These are phyloP conservation scores for Tiliacea aurago DNA, from an alignment of 2,888 invertebrate genomes.

Conservation along the genomic window DNA sequence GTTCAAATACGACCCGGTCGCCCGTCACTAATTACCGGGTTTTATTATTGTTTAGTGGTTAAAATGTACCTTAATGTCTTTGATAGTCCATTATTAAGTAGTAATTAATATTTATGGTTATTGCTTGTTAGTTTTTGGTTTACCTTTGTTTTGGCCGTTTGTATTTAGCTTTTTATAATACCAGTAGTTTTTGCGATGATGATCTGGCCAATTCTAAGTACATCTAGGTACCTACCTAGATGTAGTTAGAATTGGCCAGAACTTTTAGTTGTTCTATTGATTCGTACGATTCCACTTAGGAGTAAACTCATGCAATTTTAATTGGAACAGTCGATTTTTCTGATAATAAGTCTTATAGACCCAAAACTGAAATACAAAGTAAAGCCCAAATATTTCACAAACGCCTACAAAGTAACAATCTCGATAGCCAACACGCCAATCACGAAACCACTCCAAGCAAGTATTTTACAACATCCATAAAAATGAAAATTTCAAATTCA, in stretches of 20 bases:
- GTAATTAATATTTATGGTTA: constrained; percentile 40
- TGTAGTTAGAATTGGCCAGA: no score
- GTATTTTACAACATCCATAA: constrained; percentile 16
- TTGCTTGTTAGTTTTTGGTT: neutral
- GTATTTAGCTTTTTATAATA: no score
- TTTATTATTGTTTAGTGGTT: constrained; percentile 53
- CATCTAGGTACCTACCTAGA: no score
- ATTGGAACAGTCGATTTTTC: no score
- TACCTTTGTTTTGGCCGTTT: neutral
- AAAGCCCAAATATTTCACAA: constrained; percentile 5
- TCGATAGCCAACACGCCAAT: constrained; percentile 27
- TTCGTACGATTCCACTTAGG: no score
- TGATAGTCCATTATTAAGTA: constrained; percentile 47
- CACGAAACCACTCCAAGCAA: constrained; percentile 16
- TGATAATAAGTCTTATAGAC: no score
- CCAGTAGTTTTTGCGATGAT: no score
- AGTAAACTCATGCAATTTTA: no score
- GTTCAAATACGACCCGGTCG: constrained; percentile 35
- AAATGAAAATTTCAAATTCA: constrained; percentile 21
- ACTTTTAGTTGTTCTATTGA: no score
- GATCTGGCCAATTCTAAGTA: no score
- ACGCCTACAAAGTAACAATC: neutral
- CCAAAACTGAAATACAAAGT: no score
- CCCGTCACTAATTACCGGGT: constrained; percentile 47
- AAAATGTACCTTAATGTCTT: constrained; percentile 44